A percentile compares a stretch with the other conserved stretches of the same genome.
Conservation (phyloP, 2,113 vertebrate species). For the Odontesthes bonariensis region DNA sequence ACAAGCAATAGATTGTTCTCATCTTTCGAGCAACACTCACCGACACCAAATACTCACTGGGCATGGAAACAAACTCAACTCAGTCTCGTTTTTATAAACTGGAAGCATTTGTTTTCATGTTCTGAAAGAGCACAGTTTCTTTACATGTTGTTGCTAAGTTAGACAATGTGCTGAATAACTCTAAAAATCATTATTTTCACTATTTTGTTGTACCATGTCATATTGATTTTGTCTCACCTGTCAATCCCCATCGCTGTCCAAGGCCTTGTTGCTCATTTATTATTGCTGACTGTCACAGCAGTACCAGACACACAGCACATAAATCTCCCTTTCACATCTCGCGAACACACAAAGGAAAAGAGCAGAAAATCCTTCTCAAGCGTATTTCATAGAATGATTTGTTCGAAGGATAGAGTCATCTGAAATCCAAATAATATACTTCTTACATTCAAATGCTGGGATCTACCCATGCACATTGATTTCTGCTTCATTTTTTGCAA, state of each 20-base stretch:
- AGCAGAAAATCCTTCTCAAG: slow-evolving; percentile 10
- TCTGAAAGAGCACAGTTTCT: neutral
- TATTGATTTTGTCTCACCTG: slow-evolving; percentile 44
- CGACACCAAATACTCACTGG: slow-evolving; percentile 9
- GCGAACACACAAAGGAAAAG: slow-evolving; percentile 1
- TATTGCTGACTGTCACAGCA: slow-evolving; percentile 44
- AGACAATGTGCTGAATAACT: slow-evolving; percentile 19
- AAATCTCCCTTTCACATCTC: slow-evolving; percentile 48
- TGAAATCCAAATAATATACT: neutral
- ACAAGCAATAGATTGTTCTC: slow-evolving; percentile 38
- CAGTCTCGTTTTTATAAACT: neutral
- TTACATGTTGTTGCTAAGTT: neutral
- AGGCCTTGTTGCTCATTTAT: slow-evolving; percentile 43
- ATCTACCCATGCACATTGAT: neutral
- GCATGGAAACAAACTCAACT: slow-evolving; percentile 24
- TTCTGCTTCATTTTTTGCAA: too few relatives aligned
- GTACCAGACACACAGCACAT: slow-evolving; percentile 24
- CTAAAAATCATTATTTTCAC: slow-evolving; percentile 22
- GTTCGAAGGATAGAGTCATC: neutral
- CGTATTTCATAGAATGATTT: slow-evolving; percentile 3
- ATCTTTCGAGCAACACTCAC: slow-evolving; percentile 32
- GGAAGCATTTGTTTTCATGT: neutral
- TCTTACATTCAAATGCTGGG: neutral
- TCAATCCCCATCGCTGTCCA: slow-evolving; percentile 37
- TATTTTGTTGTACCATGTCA: slow-evolving; percentile 10